Base-by-base conservation (phyloP, 2,888 invertebrate species). In the Heliconius charithonia region DNA sequence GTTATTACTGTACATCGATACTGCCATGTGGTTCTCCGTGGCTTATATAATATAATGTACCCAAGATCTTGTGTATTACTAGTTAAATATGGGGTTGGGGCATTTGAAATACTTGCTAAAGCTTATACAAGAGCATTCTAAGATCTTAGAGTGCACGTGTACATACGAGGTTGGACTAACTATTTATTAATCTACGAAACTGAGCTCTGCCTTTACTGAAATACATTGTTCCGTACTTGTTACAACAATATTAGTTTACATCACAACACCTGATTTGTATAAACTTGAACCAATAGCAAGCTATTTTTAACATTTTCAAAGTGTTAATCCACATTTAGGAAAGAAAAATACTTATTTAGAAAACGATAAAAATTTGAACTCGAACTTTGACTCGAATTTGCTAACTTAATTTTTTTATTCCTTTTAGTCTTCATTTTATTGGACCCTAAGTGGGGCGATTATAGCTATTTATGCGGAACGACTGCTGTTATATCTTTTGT, bases 141-240 rank as follows among this genome's bases (percentile, higher is more conserved):
- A 37, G 32, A 65, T 65, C 71, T 77, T 65, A 70, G 22, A 62
- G 19, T 63, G 63, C 51, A 77, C 71, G 71, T 76, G 51, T 70
- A 71, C 76, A 63, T 59, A 69, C 59, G 65, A 65, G 51, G 25
- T 41, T 77, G 16, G 56, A 32, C 59, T 69, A 72, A 77, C 62
- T 71, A 77, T 77, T 51, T 71, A 77, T 70, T 71, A 45, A 70
- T 71, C 13, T 76, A 70, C 45, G 62, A 71, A 71, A 76, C 66
- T 56, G 37, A 67, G 66, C 56, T 67, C n/a, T 32, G 51, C 66
- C 45, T 56, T 25, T n/a, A n/a, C 29, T 29, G n/a, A 67, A 75
- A 25, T 56, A 37, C n/a, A 29, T 56, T 51, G 63, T 66, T 75
- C 29, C 32, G 3, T 75, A 45, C 29, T 66, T 56, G 37, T 29